phyloP scores from a whole-genome alignment of 2,797 vertebrate species.

The Acropternis orthonyx region DNA sequence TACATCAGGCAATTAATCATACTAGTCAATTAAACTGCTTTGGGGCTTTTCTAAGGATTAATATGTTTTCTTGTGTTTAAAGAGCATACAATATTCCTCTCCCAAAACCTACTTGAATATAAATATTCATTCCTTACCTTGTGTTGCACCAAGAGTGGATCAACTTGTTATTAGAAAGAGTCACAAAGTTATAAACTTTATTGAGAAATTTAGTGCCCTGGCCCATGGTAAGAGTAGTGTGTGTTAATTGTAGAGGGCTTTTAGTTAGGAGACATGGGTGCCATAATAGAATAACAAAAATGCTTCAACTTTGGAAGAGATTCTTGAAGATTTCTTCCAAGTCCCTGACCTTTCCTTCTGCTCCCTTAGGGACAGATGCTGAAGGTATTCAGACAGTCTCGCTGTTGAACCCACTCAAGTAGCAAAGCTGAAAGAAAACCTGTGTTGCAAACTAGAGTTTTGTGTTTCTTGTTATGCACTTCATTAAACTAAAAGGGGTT shows the following conservation, averaged over 20 bases:
- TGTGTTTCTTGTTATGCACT: neutral
- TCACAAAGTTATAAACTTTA: neutral
- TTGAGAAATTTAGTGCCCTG: neutral
- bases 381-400: neutral
- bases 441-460: neutral
- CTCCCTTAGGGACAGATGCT: neutral
- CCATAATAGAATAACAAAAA: neutral
- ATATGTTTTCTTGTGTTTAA: neutral
- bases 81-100: neutral
- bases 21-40: neutral
- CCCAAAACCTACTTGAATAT: neutral
- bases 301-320: neutral
- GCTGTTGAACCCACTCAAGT: neutral
- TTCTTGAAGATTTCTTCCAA: neutral
- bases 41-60: neutral
- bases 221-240: neutral
- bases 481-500: constrained; percentile 2
- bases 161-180: neutral
- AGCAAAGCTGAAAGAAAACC: neutral
- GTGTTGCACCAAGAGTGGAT: neutral
- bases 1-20: neutral
- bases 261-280: neutral
- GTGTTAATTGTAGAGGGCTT: neutral
- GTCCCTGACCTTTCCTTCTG: neutral
- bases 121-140: neutral